phyloP scores from a whole-genome alignment of 1,140 invertebrate species.

The Alviniconcha marisindica region DNA sequence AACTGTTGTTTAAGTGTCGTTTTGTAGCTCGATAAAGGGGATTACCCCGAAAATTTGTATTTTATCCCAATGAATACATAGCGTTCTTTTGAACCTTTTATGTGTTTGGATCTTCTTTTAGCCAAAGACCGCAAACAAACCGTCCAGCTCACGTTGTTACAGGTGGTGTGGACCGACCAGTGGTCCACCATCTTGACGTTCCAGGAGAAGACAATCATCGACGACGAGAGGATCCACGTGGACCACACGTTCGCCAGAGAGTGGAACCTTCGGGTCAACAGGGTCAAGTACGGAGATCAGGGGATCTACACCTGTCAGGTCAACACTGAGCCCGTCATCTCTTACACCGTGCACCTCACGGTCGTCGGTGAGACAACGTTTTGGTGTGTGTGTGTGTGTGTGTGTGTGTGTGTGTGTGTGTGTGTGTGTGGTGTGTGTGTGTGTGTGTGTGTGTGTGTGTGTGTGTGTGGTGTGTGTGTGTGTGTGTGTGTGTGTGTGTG shows the following conservation, averaged over 20 bases:
- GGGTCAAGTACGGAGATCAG: slow-evolving; percentile 62
- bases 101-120: too few relatives aligned
- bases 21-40: too few relatives aligned
- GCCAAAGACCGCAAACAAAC: too few relatives aligned
- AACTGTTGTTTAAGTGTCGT: too few relatives aligned
- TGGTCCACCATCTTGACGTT: slow-evolving; percentile 56
- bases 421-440: slow-evolving; percentile 3
- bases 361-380: slow-evolving; percentile 66
- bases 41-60: too few relatives aligned
- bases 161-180: slow-evolving; percentile 47
- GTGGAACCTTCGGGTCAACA: slow-evolving; percentile 68
- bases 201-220: slow-evolving; percentile 62
- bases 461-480: slow-evolving; percentile 6
- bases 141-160: neutral
- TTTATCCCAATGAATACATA: too few relatives aligned
- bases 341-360: slow-evolving; percentile 60
- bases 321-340: slow-evolving; percentile 64
- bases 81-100: too few relatives aligned
- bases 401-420: neutral
- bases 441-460: slow-evolving; percentile 4
- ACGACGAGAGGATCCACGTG: slow-evolving; percentile 68
- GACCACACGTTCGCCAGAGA: slow-evolving; percentile 62
- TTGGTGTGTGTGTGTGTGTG: neutral
- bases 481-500: neutral
- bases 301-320: slow-evolving; percentile 69